Evolutionary conservation across 2,888 invertebrate genomes (phyloP), one percentile per base, ranked within the genome.

Genomic region (Endotricha flammealis): DNA sequence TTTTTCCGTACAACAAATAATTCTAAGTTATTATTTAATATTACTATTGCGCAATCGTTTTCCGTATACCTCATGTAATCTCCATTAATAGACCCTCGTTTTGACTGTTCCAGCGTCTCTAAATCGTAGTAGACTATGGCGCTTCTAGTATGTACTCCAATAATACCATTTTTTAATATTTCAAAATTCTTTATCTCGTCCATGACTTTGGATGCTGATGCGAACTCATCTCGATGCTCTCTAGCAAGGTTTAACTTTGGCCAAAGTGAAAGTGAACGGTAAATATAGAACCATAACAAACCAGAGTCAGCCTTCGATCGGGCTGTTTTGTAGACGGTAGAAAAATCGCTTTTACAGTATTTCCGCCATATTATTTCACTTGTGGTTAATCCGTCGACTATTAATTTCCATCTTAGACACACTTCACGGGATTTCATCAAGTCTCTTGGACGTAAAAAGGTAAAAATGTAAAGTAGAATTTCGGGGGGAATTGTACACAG

Each of bases 231-330:
- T 1, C 39, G 46, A 0, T 42, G 34, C 32, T 79, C 79, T 2
- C 37, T 44, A 1, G 80, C 69, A 0, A 41, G 8, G 0, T 34
- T 4, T 3, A 85, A 27, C 20, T 55, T 56, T 0, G 66, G 48
- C 85, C 85, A 85, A 0, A 80, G 52, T 0, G 62, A 39, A 0
- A 85, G 34, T 0, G 77, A 76, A 3, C 68, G 63, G 38, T 82
- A 85, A 2, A 83, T 46, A 39, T 74, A 50, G 31, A 51, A 70
- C 75, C 76, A 81, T 0, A 42, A 31, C 0, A 72, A 22, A 0
- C 61, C 58, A 0, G 48, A 29, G 0, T 50, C 50, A 0, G 66
- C 39, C 25, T 77, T 80, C 1, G 36, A 29, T 1, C 61, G 51
- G 0, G 77, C 80, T 0, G 39, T 30, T 23, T 41, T 27, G 16